phyloP scores from a whole-genome alignment of 2,113 vertebrate species.

The Antennarius striatus region DNA sequence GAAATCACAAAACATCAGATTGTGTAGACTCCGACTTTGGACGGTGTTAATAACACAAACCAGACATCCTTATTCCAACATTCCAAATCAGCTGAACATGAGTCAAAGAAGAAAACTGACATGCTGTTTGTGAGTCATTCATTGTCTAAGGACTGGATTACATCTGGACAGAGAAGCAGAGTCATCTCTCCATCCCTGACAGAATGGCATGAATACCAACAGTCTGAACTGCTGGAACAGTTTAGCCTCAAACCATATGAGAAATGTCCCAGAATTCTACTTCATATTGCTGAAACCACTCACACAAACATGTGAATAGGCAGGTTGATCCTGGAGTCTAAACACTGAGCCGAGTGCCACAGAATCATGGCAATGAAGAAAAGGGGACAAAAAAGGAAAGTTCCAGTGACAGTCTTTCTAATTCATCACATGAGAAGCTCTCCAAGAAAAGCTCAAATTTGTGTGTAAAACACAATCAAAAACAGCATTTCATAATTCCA shows the following conservation, averaged over 20 bases:
- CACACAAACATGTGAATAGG: constrained; percentile 12
- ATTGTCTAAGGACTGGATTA: constrained; percentile 46
- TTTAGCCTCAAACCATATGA: constrained; percentile 5
- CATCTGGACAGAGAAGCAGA: constrained; percentile 9
- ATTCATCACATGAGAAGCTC: neutral
- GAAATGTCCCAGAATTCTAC: constrained; percentile 20
- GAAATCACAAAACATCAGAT: constrained; percentile 12
- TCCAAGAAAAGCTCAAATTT: neutral
- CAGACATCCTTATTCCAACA: too few species aligned
- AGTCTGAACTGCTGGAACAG: neutral
- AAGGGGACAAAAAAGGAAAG: neutral
- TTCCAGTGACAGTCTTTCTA: neutral
- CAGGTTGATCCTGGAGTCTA: neutral
- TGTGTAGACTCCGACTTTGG: neutral
- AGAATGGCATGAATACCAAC: neutral
- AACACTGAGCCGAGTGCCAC: neutral
- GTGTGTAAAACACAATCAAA: neutral
- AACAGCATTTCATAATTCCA: neutral
- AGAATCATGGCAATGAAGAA: neutral
- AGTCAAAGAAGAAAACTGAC: too few species aligned
- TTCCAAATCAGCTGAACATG: too few species aligned
- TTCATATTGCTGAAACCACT: neutral
- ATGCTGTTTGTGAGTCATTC: too few species aligned
- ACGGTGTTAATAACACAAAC: too few species aligned
- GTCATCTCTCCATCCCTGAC: constrained; percentile 34